Evolutionary conservation across 2,797 vertebrate species (phyloP).

Genomic region (Tapera naevia): DNA sequence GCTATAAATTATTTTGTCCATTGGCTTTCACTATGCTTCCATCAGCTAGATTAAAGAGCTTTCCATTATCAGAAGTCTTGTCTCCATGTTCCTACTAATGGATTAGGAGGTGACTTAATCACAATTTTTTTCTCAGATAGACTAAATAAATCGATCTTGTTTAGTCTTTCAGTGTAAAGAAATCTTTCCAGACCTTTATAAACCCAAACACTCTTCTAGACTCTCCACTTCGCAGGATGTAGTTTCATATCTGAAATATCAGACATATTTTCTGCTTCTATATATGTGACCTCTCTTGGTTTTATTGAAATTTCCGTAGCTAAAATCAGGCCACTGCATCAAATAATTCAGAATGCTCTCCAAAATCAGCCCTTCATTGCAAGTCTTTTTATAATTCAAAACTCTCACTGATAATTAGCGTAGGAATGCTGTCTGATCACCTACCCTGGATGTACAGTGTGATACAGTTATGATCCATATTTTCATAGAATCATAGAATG

Average conservation of each 20-base stretch:
- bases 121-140: constrained; percentile 3
- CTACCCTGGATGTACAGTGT: neutral
- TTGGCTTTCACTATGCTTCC: neutral
- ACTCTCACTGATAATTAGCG: neutral
- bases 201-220: neutral
- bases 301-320: neutral
- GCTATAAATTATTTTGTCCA: neutral
- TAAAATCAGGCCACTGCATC: neutral
- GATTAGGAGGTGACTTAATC: neutral
- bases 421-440: neutral
- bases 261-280: neutral
- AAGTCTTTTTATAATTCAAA: neutral
- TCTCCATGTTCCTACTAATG: neutral
- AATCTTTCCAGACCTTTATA: neutral
- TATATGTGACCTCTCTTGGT: neutral
- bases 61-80: neutral
- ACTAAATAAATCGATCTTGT: neutral
- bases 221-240: neutral
- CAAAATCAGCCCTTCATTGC: neutral
- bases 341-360: neutral
- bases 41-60: neutral
- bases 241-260: neutral
- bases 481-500: too few species aligned
- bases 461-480: neutral
- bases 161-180: neutral